Base-by-base conservation (phyloP, 2,797 vertebrate genomes). In the Echeneis naucrates region DNA sequence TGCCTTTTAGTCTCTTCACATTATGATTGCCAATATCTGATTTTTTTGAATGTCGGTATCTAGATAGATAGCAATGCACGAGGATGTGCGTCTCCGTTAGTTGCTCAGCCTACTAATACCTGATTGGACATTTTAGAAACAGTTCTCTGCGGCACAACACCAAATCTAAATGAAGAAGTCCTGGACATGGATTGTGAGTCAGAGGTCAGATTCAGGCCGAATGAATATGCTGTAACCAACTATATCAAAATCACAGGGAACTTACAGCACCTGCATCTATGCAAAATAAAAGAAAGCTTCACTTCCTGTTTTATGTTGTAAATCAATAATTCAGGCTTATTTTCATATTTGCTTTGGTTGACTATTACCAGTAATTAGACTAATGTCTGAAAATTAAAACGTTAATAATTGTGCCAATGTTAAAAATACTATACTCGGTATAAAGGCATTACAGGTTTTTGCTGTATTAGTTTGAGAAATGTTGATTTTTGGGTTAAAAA, bases 401-500 rank as follows among this genome's bases (percentile, higher is more conserved):
- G 38, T 55, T 60, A 57, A 83, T 66, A 30, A 69, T 69, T 80
- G n/a, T 52, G 59, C 52, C 9, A 32, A 65, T 74, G 61, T 72
- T 68, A 54, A 79, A 85, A 75, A 66, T 62, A 27, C 47, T 30
- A 61, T 51, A 54, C 48, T 35, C 70, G 60, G 63, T 58, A 63
- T 68, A 42, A 19, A 42, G 42, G 17, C 16, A 12, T 16, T 16
- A 42, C 63, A 78, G 30, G 16, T 77, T 72, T 53, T 57, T 54
- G 42, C 66, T 59, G 38, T 58, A 72, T 83, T 85, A 80, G 52
- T 65, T 80, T 54, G 44, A 72, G 76, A 87, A 83, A 71, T 86
- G 80, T 87, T 86, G 75, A 86, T 85, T 83, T 87, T 69, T 84
- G 82, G 77, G 78, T 84, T 27, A 32, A 32, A 13, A 11, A 7